Conservation (phyloP, 2,797 vertebrate species). For the Enteromius argenteus region DNA sequence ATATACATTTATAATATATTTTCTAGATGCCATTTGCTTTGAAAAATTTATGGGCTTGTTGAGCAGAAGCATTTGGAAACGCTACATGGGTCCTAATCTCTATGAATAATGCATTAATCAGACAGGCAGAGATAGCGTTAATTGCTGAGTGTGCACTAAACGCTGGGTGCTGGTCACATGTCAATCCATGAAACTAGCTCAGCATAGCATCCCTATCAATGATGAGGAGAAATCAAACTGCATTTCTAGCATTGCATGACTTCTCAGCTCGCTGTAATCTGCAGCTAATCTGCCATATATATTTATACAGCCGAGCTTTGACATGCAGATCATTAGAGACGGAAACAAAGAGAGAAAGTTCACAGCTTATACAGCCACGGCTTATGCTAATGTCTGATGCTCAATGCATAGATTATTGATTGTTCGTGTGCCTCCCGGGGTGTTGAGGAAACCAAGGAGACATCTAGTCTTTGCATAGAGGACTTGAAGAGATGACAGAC, state of each 20-base stretch:
- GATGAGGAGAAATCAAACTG: conserved; percentile 39
- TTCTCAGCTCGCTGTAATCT: conserved; percentile 42
- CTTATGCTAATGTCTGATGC: conserved; percentile 34
- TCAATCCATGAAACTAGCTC: conserved; percentile 47
- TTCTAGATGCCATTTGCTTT: background rate
- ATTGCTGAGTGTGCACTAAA: conserved; percentile 15
- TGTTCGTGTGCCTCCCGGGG: conserved; percentile 12
- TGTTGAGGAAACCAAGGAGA: conserved; percentile 23
- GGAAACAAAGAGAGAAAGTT: conserved; percentile 23
- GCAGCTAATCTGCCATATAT: conserved; percentile 33
- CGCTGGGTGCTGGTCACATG: conserved; percentile 1
- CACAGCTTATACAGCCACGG: background rate
- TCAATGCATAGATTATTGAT: conserved; percentile 40
- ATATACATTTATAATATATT: background rate
- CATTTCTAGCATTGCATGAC: conserved; percentile 46
- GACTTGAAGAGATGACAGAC: background rate
- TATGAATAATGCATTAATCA: conserved; percentile 23
- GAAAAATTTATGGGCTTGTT: conserved; percentile 61
- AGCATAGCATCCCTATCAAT: conserved; percentile 36
- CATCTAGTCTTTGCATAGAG: conserved; percentile 23
- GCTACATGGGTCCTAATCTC: conserved; percentile 1
- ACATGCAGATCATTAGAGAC: conserved; percentile 27
- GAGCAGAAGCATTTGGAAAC: conserved; percentile 18
- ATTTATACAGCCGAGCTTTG: conserved; percentile 36
- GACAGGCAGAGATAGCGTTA: conserved; percentile 15